Conservation (phyloP, 2,888 invertebrate species). For the Archaeoteleia sp. region DNA sequence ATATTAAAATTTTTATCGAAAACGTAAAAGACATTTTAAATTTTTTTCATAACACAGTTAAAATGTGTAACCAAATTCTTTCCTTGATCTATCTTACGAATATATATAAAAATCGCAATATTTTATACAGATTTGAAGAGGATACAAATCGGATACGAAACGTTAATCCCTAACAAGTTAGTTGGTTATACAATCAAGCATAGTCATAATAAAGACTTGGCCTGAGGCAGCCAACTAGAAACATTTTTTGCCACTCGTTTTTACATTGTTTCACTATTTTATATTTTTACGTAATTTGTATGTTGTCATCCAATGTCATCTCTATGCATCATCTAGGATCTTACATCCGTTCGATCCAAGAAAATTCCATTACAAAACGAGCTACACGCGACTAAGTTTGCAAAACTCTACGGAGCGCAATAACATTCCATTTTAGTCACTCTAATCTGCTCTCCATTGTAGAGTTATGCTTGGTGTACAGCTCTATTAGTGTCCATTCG, state of each 20-base stretch:
- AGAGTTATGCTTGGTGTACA: conserved; percentile 37
- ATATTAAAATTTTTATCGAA: too few species aligned
- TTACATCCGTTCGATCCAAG: conserved; percentile 11
- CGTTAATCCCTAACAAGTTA: conserved; percentile 40
- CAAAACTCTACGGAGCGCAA: conserved; percentile 9
- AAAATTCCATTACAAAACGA: too few species aligned
- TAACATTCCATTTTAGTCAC: conserved; percentile 22
- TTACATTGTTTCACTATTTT: conserved; percentile 5
- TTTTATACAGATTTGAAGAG: conserved; percentile 15
- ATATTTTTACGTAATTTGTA: conserved; percentile 8
- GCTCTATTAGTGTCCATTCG: conserved; percentile 56
- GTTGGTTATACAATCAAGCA: conserved; percentile 39
- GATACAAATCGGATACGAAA: conserved; percentile 30
- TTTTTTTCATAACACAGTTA: too few species aligned
- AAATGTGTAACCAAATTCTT: too few species aligned
- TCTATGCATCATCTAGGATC: conserved; percentile 19
- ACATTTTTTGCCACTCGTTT: conserved; percentile 12
- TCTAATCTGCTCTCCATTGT: conserved; percentile 35
- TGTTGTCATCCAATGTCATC: conserved; percentile 24
- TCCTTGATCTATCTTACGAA: too few species aligned
- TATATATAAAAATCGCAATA: too few species aligned
- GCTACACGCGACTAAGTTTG: conserved; percentile 25
- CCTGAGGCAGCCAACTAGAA: conserved; percentile 27
- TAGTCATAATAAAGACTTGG: conserved; percentile 25
- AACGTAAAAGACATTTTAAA: too few species aligned